Evolutionary conservation across 1,140 invertebrate species (phyloP).

Genomic region (Ceratina australensis): DNA sequence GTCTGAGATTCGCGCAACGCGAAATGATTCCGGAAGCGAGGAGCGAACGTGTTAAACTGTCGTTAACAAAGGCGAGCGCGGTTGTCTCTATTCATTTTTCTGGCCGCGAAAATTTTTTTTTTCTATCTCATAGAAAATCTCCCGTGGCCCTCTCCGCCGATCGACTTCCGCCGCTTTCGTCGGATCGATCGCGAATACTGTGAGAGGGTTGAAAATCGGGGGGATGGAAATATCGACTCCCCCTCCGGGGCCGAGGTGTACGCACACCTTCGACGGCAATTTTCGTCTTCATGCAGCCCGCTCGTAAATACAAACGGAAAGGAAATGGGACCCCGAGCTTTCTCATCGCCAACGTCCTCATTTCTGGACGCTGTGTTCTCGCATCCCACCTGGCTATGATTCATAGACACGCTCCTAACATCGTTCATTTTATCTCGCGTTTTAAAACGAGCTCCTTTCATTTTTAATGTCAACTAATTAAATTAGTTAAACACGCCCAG

Average conservation of each 20-base stretch:
- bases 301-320: conserved; percentile 72
- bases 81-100: background rate
- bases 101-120: background rate
- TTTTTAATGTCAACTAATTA: too few relatives aligned
- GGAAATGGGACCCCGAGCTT: conserved; percentile 58
- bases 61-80: conserved; percentile 9
- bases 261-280: conserved; percentile 46
- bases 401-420: background rate
- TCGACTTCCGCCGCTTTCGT: background rate
- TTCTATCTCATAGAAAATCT: background rate
- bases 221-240: conserved; percentile 19
- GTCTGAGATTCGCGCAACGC: conserved; percentile 17
- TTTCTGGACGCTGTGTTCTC: background rate
- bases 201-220: background rate
- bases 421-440: background rate
- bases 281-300: conserved; percentile 47
- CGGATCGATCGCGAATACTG: conserved; percentile 3
- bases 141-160: background rate
- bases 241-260: background rate
- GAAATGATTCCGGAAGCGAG: conserved; percentile 34
- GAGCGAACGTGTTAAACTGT: conserved; percentile 21
- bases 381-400: background rate
- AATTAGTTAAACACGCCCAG: too few relatives aligned
- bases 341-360: background rate
- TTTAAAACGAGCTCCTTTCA: too few relatives aligned